phyloP scores from a whole-genome alignment of 2,797 vertebrate genomes.

The Botia kubotai region DNA sequence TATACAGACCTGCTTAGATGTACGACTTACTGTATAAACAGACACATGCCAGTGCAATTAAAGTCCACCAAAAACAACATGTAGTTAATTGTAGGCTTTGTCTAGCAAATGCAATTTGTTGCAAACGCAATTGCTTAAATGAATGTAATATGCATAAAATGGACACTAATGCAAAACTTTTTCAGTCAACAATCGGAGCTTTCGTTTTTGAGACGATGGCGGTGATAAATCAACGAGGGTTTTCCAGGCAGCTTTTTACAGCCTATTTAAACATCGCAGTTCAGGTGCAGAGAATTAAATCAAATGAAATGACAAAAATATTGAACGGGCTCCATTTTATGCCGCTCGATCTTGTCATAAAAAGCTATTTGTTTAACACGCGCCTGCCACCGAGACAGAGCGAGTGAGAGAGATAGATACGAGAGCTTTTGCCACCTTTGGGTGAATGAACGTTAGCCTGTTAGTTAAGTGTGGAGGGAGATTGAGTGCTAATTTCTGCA shows the following conservation, averaged over 20 bases:
- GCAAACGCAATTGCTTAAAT: not conserved
- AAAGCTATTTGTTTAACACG: slow-evolving; percentile 42
- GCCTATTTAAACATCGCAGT: slow-evolving; percentile 56
- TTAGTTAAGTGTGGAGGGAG: slow-evolving; percentile 35
- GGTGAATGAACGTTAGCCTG: slow-evolving; percentile 51
- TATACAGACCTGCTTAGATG: not conserved
- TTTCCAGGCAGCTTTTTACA: slow-evolving; percentile 19
- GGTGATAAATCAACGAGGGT: not conserved
- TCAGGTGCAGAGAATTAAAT: slow-evolving; percentile 61
- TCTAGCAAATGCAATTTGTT: not conserved
- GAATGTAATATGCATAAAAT: not conserved
- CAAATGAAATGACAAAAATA: slow-evolving; percentile 44
- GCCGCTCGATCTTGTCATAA: slow-evolving; percentile 40
- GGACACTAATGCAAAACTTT: not conserved
- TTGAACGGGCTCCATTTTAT: slow-evolving; percentile 44
- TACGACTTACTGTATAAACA: not conserved
- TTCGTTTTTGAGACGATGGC: not conserved
- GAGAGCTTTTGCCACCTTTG: slow-evolving; percentile 68
- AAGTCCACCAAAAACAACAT: not conserved
- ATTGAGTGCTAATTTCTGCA: slow-evolving; percentile 51
- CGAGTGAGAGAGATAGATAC: slow-evolving; percentile 19
- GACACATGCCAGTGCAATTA: no score
- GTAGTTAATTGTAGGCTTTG: not conserved
- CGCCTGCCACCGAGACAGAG: slow-evolving; percentile 26
- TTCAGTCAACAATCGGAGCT: not conserved